phyloP scores from a whole-genome alignment of 2,113 vertebrate species.

The Polypterus senegalus region DNA sequence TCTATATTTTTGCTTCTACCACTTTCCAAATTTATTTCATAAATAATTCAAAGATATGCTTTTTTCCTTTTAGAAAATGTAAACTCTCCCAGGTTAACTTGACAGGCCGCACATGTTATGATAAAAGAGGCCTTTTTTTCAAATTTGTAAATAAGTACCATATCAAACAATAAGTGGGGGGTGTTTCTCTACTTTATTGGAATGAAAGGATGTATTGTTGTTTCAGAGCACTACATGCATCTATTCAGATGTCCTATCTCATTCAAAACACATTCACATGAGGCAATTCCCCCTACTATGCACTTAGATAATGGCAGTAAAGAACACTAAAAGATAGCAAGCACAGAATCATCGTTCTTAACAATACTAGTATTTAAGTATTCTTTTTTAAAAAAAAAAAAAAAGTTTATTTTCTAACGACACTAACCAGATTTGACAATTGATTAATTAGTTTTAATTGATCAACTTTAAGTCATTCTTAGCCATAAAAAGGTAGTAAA shows the following conservation, averaged over 20 bases:
- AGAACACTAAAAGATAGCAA: constrained; percentile 9
- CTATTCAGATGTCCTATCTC: constrained; percentile 12
- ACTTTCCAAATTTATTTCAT: too few species aligned
- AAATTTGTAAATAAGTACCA: constrained; percentile 5
- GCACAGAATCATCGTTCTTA: not conserved
- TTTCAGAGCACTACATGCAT: constrained; percentile 5
- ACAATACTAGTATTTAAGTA: too few species aligned
- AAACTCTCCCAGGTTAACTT: not conserved
- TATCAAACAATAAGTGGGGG: constrained; percentile 5
- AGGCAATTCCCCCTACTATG: constrained; percentile 2
- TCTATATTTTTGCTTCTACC: too few species aligned
- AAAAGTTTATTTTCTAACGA: too few species aligned
- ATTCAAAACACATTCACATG: constrained; percentile 10
- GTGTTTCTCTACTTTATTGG: not conserved
- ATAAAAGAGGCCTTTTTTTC: constrained; percentile 1
- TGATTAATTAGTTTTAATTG: too few species aligned
- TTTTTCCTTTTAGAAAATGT: not conserved
- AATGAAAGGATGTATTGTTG: constrained; percentile 14
- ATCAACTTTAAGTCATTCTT: too few species aligned
- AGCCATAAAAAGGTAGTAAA: too few species aligned
- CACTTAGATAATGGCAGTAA: constrained; percentile 4
- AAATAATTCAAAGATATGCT: too few species aligned
- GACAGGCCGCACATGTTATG: not conserved
- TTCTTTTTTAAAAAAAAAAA: too few species aligned
- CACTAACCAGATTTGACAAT: too few species aligned